Base-by-base conservation (phyloP, 2,888 invertebrate genomes). In the Scelioninae gen. 1 region DNA sequence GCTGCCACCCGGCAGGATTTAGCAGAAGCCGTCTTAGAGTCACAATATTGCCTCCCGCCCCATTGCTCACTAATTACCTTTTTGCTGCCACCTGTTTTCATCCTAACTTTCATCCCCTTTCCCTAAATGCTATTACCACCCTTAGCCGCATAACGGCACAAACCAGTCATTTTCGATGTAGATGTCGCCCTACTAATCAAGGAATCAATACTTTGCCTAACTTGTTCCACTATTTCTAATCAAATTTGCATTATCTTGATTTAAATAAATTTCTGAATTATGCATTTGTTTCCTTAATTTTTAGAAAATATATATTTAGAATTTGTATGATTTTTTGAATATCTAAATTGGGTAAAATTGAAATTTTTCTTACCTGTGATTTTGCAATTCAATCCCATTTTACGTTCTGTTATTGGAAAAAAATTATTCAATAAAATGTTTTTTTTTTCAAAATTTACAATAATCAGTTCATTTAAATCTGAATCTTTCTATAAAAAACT, bases 21-120 rank as follows among this genome's bases (percentile, higher is more conserved):
- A n/a, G n/a, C n/a, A 84, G 58, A 82, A 62, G 83, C 78, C 82
- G 80, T 80, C 84, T 84, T 84, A 77, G 72, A 74, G 43, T 45
- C 69, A 82, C 80, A 69, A 86, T 86, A 88, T 88, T 85, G 84
- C 86, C 84, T 75, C 79, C 83, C 81, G 83, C 87, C 79, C 85
- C 86, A 84, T 86, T 86, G 84, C 85, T 86, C 82, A 85, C 88
- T 88, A 87, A 88, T 88, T 88, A 88, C 87, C 87, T 85, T 86
- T 86, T 85, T 82, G 84, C 85, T 79, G 53, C 76, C 72, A 76
- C 81, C 84, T 62, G 81, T 81, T 68, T 74, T 62, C 66, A 56
- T 65, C 69, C 81, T 51, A 53, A 65, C 69, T 51, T 80, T 62
- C 72, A 75, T 69, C 75, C 83, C 69, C 74, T 62, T 74, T 62